phyloP scores from a whole-genome alignment of 2,797 vertebrate species.

The Onychomys leucogaster region DNA sequence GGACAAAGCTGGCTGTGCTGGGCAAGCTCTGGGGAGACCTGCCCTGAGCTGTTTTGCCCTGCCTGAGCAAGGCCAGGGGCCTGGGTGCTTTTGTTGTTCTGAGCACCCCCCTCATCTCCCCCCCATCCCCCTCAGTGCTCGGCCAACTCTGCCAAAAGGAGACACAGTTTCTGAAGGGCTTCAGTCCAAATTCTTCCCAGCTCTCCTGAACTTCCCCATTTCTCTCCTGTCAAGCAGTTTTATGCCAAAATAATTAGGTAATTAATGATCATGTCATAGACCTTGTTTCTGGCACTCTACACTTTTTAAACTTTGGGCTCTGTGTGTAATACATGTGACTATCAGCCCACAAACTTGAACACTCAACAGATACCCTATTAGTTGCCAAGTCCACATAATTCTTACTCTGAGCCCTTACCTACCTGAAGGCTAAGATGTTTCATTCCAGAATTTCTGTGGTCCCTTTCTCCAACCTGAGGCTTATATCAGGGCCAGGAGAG shows the following conservation, averaged over 20 bases:
- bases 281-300: neutral
- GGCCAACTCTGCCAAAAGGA: neutral
- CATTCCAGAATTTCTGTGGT: neutral
- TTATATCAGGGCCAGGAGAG: neutral
- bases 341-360: neutral
- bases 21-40: neutral
- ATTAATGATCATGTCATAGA: neutral
- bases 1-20: neutral
- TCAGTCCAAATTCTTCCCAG: neutral
- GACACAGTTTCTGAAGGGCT: neutral
- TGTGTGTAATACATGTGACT: neutral
- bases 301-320: neutral
- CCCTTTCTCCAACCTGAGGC: neutral
- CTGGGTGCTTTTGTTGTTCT: too few relatives aligned
- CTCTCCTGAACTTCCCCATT: neutral
- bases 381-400: neutral
- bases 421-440: neutral
- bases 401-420: neutral
- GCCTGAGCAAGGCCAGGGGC: neutral
- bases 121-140: neutral
- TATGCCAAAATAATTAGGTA: conserved; percentile 13
- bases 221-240: neutral
- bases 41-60: neutral
- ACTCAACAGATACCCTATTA: neutral
- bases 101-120: fast-evolving